Evolutionary conservation across 1,140 invertebrate genomes (phyloP), one percentile per base, ranked within the genome.

Genomic region (Formica exsecta): DNA sequence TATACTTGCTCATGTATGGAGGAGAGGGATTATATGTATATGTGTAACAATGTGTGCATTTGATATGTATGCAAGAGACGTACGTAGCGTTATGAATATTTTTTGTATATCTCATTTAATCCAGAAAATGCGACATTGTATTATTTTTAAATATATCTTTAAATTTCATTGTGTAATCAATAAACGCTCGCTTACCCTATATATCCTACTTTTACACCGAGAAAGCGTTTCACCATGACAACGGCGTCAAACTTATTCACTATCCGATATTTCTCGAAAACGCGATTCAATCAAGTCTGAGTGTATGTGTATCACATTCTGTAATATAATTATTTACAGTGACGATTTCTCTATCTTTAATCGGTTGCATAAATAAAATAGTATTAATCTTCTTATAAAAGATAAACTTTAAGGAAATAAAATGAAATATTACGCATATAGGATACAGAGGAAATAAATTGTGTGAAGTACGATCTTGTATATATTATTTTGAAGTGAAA

Each of bases 181-280:
- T 83, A 83, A 81, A 71, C 44, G 11, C 41, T 48, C 13, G 25
- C 29, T 61, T 44, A 71, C 48, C 13, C 25, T 73, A 54, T 73
- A 73, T 16, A 59, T 32, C 29, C 25, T 71, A 29, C 25, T 48
- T 32, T 70, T 54, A 73, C 38, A 71, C 25, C 1, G 16, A 19
- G 64, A 36, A 4, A 4, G 1, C 16, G 76, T 74, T 89, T 88
- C 62, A 38, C 65, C 77, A 89, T 89, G 73, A 36, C 41, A 51
- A 76, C 62, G 25, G 19, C 29, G 65, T 61, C 36, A 7, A 59
- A 41, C 32, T 57, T 44, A 32, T 19, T 61, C 38, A 41, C 1
- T 16, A 4, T 66, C 16, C 22, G 48, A 22, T 70, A 38, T 57
- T 80, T 9, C 59, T 48, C 25, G 13, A 22, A 62, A 25, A 29